Evolutionary conservation across 2,888 invertebrate species (phyloP), one percentile per base, ranked within the genome.

Genomic region (Fabriciana adippe): DNA sequence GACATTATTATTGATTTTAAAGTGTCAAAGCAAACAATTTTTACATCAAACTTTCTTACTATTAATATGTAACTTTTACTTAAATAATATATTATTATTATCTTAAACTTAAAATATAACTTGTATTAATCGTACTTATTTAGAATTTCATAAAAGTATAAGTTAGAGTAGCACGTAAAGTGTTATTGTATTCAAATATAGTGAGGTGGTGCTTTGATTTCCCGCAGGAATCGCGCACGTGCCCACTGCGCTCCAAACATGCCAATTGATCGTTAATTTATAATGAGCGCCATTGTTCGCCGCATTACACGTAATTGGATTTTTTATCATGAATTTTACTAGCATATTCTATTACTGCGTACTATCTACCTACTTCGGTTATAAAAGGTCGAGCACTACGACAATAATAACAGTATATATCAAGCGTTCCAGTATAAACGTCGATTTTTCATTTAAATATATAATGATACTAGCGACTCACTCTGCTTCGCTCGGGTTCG

Each of bases 211-310:
- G 66, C 68, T 26, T 50, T 87, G 87, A 88, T 88, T 88, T 88
- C 88, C 88, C 88, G 65, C 45, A 83, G 78, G 88, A 66, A 26
- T 53, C 61, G 21, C 66, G 66, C 66, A 54, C 74, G 76, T 75
- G 75, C 78, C 76, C 73, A 74, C 69, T 75, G 78, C 71, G 76
- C 78, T 75, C 77, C 79, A 79, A 80, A 85, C 82, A 82, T 79
- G 79, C 81, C 84, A 80, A 87, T 87, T 83, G 82, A 79, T 81
- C 82, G 79, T 87, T 84, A 87, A 88, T 86, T 82, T 79, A 76
- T 87, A 86, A 88, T 85, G 84, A 84, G 80, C 67, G 57, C 68
- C 63, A 69, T 66, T 70, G 71, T 74, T 69, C 66, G 63, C 66
- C 64, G 59, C 62, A 68, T 70, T 47, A 64, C 18, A 54, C n/a